Base-by-base conservation (phyloP, 1,140 invertebrate species). In the Drosophila arawakana region DNA sequence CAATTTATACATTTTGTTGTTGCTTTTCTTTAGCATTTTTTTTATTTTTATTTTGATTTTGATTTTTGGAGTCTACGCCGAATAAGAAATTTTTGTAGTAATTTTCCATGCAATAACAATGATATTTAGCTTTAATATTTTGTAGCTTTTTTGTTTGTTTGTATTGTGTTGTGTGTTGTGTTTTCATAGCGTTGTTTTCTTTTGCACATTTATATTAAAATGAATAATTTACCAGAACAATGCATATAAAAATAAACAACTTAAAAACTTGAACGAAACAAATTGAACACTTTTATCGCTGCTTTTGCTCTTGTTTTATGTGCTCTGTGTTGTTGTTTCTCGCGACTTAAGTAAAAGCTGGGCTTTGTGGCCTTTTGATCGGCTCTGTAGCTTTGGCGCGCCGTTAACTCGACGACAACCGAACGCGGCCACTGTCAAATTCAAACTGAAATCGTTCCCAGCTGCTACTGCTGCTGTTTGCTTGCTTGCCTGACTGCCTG, bases 71-170 rank as follows among this genome's bases (percentile, higher is more conserved):
- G 62, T 30, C 58, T 49, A 25, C 71, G 68, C 44, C 46, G 71
- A 79, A 77, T 75, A 82, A 88, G 69, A 86, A 75, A 84, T 88
- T 80, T 88, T 61, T 81, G 67, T 84, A 84, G 84, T 88, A 89
- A 89, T 88, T 88, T 88, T 88, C 84, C 84, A 88, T 90, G 84
- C 84, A 89, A 89, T 89, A 89, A 89, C 84, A 88, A 89, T 89
- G 84, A 89, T 89, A 81, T 78, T 69, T 46, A 57, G 50, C n/a
- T 89, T 85, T 89, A 69, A 61, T 67, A 55, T 73, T 74, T 73
- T 61, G 25, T 30, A 30, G 25, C 25, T 59, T 68, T 43, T 62
- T 61, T 49, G 57, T 54, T 37, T 52, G 57, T n/a, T 39, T 68
- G 21, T 30, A 43, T 63, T 55, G 13, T 49, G 46, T 58, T 59